These are phyloP conservation scores for Diceros bicornis DNA, from an alignment of 2,797 vertebrate genomes.

Conservation along the genomic window DNA sequence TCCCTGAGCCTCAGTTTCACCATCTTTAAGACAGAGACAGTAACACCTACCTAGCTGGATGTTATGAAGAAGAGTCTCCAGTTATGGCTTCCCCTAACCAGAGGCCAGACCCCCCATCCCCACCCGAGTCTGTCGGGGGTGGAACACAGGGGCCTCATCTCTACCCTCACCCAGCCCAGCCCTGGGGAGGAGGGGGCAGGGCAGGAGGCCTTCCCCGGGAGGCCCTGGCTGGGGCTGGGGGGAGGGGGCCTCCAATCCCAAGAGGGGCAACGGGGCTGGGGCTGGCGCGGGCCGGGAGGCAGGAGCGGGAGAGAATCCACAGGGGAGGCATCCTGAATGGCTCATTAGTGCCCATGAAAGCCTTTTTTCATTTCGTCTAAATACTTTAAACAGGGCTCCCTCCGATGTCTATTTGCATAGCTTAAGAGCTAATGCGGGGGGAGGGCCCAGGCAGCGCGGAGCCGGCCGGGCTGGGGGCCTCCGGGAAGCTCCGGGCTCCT, in stretches of 20 bases:
- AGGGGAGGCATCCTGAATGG: conserved; percentile 86
- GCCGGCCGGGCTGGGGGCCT: conserved; percentile 14
- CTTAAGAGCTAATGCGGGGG: conserved; percentile 87
- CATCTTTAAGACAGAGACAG: background rate
- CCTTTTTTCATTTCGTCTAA: conserved; percentile 87
- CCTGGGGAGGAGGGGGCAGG: too few relatives aligned
- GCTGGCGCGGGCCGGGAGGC: conserved; percentile 40
- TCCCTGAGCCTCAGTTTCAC: conserved; percentile 34
- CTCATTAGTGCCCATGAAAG: conserved; percentile 89
- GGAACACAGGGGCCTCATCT: background rate
- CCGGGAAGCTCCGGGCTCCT: background rate
- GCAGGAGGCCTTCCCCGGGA: background rate
- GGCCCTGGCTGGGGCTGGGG: background rate
- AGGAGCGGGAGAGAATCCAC: conserved; percentile 75
- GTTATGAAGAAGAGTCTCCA: background rate
- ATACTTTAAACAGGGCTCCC: conserved; percentile 87
- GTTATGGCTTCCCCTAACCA: background rate
- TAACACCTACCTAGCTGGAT: background rate
- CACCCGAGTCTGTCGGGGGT: background rate
- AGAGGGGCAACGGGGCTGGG: background rate
- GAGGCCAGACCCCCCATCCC: background rate
- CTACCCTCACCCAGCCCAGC: background rate
- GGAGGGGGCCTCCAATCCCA: background rate
- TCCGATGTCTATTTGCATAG: conserved; percentile 88
- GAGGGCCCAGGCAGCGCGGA: conserved; percentile 75